Base-by-base conservation (phyloP, 2,888 invertebrate species). In the Sesia bembeciformis region DNA sequence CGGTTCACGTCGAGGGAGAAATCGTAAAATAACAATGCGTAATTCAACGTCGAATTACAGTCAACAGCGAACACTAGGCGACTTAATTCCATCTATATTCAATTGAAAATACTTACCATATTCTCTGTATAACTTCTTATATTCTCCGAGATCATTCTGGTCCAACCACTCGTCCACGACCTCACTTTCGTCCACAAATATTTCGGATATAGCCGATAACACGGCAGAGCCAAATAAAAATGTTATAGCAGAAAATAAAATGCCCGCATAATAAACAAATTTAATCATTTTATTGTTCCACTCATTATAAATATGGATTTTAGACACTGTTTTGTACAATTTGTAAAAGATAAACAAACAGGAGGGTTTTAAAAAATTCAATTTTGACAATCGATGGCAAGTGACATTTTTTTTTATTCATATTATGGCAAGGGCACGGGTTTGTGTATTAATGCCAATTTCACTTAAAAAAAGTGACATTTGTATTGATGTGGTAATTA, bases 121-220 rank as follows among this genome's bases (percentile, higher is more conserved):
- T 68, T 94, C 91, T 65, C 85, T 91, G 77, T 95, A 95, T 40
- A 94, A 79, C 62, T 93, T 90, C 70, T 93, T 93, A 74, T 93
- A 94, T 60, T 93, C 91, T 41, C 91, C 90, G 59, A 95, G 90
- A 62, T 93, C 92, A 74, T 94, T 94, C 72, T 94, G 93, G 56
- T 93, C 92, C 61, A 95, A 84, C 95, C 95, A 96, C 72, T 92
- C 90, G 67, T 94, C 93, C 56, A 94, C 93, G 79, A 93, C 91
- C 49, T 88, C 89, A 63, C 87, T 81, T 64, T 91, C 91, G 67
- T 91, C 91, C 68, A 91, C 81, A 63, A 86, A 81, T 63, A 83
- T 77, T 59, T 84, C 81, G 55, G 80, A 79, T 62, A 86, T 70
- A 61, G 81, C 77, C 61, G 46, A 46, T 23, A 46, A 78, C 68